Evolutionary conservation across 2,888 invertebrate species (phyloP), one percentile per base, ranked within the genome.

Genomic region (Xiphydria camelus): DNA sequence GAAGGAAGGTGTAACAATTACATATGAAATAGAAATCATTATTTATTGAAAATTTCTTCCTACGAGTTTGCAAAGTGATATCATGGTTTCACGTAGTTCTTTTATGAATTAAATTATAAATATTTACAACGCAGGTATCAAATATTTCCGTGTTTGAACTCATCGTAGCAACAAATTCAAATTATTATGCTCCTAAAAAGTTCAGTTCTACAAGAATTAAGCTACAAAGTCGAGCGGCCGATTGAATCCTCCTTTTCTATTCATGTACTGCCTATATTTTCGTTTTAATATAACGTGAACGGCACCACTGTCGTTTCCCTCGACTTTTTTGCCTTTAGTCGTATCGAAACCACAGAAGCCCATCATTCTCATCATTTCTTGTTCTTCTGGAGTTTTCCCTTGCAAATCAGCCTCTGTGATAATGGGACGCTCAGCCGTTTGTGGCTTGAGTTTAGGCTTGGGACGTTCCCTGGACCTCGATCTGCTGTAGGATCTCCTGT

Each of bases 211-310:
- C 12, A 14, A 29, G 4, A 29, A 12, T 4, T 26, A 10, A 43
- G 94, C 94, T 55, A 97, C 94, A 79, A 95, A 95, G 78, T 99
- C 98, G 55, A 99, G 79, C 26, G 98, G 98, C 70, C 98, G 83
- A 78, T 99, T 99, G 78, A 99, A 99, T 42, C 98, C 99, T 53
- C 99, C 99, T 77, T 96, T 94, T 51, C 99, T 84, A 78, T 99
- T 99, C 99, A 99, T 99, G 74, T 99, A 99, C 78, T 99, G 98
- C 63, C 97, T 86, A 76, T 96, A 97, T 78, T 96, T 94, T 63
- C 98, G 82, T 79, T 97, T 96, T 49, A 96, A 83, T 52, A 95
- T 94, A 45, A 97, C 93, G 75, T 97, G 96, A 53, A 96, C 95
- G 19, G 88, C 91, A n/a, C 94, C 95, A 41, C 86, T 86, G 63